Evolutionary conservation across 2,888 invertebrate species (phyloP).

Genomic region (Gandaritis pyraliata): DNA sequence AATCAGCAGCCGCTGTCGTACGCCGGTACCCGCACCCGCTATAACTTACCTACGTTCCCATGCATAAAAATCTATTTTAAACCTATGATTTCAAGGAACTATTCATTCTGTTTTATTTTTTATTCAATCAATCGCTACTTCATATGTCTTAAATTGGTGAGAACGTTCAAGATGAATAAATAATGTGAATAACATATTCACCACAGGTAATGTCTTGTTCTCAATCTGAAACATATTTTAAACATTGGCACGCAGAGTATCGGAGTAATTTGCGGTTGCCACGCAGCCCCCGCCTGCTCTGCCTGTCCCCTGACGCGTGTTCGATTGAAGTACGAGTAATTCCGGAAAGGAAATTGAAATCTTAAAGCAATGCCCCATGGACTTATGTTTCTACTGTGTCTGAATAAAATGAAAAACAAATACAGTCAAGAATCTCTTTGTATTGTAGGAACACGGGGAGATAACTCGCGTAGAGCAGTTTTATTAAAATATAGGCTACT

Average conservation of each 20-base stretch:
- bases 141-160: background rate
- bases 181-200: conserved; percentile 66
- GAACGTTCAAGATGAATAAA: conserved; percentile 47
- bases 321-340: conserved; percentile 84
- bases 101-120: conserved; percentile 17
- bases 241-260: conserved; percentile 76
- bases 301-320: conserved; percentile 77
- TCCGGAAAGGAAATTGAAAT: conserved; percentile 84
- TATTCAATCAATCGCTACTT: too few species aligned
- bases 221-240: conserved; percentile 78
- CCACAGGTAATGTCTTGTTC: conserved; percentile 53
- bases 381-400: conserved; percentile 69
- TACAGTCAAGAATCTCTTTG: conserved; percentile 43
- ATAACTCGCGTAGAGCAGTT: conserved; percentile 30
- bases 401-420: conserved; percentile 75
- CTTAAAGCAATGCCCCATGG: conserved; percentile 82
- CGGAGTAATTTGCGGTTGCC: conserved; percentile 79
- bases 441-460: conserved; percentile 35
- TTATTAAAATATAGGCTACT: background rate
- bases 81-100: conserved; percentile 31
- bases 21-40: conserved; percentile 62
- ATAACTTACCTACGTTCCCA: conserved; percentile 73
- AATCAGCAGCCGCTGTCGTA: conserved; percentile 81
- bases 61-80: conserved; percentile 71
- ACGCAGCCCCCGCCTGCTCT: conserved; percentile 55